Conservation (phyloP, 2,888 invertebrate genomes). For the Pemphredon lugubris region DNA sequence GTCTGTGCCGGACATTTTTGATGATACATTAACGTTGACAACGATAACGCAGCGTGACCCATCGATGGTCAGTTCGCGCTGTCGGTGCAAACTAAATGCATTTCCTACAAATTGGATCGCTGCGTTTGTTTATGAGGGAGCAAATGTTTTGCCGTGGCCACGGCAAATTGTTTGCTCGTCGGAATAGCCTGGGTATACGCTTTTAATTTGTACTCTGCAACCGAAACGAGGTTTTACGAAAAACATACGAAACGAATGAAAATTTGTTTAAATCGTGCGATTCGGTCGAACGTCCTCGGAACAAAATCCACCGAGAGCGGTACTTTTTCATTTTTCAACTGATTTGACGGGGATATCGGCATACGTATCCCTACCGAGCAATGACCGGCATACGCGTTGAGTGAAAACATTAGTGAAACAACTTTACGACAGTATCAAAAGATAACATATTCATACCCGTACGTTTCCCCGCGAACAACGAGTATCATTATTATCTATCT, state of each 20-base stretch:
- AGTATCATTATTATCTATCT: too few species aligned
- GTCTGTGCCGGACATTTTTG: background rate
- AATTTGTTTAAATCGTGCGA: too few species aligned
- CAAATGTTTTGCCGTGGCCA: slow-evolving; percentile 51
- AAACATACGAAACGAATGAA: slow-evolving; percentile 11
- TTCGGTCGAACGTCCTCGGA: too few species aligned
- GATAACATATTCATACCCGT: too few species aligned
- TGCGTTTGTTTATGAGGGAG: slow-evolving; percentile 58
- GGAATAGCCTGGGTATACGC: slow-evolving; percentile 38
- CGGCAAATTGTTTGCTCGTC: slow-evolving; percentile 56
- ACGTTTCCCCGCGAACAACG: too few species aligned
- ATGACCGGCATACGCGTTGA: too few species aligned
- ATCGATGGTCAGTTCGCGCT: slow-evolving; percentile 5
- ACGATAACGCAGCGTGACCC: slow-evolving; percentile 14
- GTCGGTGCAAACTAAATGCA: slow-evolving; percentile 40
- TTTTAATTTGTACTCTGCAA: slow-evolving; percentile 53
- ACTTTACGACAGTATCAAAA: too few species aligned
- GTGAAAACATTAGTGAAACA: too few species aligned
- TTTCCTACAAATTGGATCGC: slow-evolving; percentile 56
- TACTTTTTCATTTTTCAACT: too few species aligned
- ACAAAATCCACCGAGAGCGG: too few species aligned
- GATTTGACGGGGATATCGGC: too few species aligned
- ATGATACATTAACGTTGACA: slow-evolving; percentile 34
- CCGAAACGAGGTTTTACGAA: slow-evolving; percentile 20
- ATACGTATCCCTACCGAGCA: too few species aligned